Evolutionary conservation across 2,113 vertebrate genomes (phyloP), one percentile per base, ranked within the genome.

Genomic region (Cheirogaleus medius): DNA sequence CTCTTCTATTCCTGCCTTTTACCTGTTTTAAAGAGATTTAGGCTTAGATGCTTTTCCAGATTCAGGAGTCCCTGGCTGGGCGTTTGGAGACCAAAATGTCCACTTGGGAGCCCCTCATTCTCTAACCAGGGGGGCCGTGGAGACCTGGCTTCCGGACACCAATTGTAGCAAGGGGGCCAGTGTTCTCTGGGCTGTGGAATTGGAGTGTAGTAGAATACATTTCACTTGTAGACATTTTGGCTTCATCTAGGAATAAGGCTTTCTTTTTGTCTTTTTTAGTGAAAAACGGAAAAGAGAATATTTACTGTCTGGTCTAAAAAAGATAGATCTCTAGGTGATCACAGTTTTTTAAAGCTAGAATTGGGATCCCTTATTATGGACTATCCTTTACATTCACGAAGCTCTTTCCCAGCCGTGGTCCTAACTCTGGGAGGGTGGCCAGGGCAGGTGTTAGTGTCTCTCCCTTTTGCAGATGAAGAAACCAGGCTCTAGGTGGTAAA

Each of bases 161-260:
- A 87, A 42, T 1, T 74, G 20, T 42, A 29, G 86, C 64, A 52
- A 68, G 1, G 0, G 18, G 29, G 52, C 47, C 29, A 37, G 21
- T 17, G 32, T 73, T 84, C 8, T 83, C 86, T 68, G 34, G 77
- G 42, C 71, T 80, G 25, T 10, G 25, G 66, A 80, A 20, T 86
- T 49, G 73, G 49, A 66, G 37, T 37, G 6, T 25, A 44, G n/a
- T n/a, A 66, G 39, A 63, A n/a, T 54, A 21, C 11, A 27, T 84
- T 96, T 94, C 63, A 64, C 49, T 68, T 88, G 44, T 1, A 86
- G n/a, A 56, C 34, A 14, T 71, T 80, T 84, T 89, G 44, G 92
- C 32, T 39, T 87, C n/a, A 81, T 34, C 60, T 27, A 81, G 39
- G 58, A 92, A 86, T 49, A 54, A 68, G 37, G 15, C 8, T 47